Percentiles rank a stretch among this genome's conserved stretches.
Evolutionary conservation across 2,797 vertebrate genomes (phyloP).

Genomic region (Sebastolobus altivelis): DNA sequence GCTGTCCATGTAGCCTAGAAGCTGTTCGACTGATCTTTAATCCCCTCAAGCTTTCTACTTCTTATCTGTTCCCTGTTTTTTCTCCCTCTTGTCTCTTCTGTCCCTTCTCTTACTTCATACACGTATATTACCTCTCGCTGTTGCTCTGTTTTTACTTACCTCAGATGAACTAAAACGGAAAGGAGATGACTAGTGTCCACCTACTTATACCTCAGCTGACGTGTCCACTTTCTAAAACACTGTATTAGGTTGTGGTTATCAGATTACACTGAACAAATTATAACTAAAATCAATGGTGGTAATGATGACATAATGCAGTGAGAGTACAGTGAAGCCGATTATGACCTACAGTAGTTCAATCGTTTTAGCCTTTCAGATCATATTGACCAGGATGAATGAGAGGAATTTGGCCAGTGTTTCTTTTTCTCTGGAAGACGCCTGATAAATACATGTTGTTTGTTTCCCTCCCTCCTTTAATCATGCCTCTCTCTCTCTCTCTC

Average conservation of each 20-base stretch:
- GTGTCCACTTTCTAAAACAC: constrained; percentile 30
- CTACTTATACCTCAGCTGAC: constrained; percentile 36
- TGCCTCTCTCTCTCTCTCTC: constrained; percentile 14
- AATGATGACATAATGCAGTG: constrained; percentile 32
- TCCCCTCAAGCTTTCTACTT: constrained; percentile 47
- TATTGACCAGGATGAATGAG: constrained; percentile 10
- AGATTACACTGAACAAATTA: constrained; percentile 44
- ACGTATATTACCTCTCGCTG: constrained; percentile 13
- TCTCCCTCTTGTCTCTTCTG: constrained; percentile 4
- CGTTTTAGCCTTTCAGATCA: constrained; percentile 18
- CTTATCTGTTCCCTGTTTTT: constrained; percentile 24
- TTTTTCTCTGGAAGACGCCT: constrained; percentile 16
- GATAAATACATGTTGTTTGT: constrained; percentile 44
- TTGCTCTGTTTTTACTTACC: constrained; percentile 1
- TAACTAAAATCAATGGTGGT: constrained; percentile 39
- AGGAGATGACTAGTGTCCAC: constrained; percentile 17
- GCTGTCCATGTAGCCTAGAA: constrained; percentile 49
- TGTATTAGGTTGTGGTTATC: constrained; percentile 40
- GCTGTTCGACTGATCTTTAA: constrained; percentile 61
- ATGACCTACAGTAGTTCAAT: constrained; percentile 7
- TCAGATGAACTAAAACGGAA: constrained; percentile 36
- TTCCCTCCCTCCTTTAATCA: constrained; percentile 50
- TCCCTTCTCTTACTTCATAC: constrained; percentile 29
- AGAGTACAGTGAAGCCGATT: constrained; percentile 21
- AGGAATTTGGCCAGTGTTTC: constrained; percentile 34